Evolutionary conservation across 2,113 vertebrate species (phyloP).

Genomic region (Chloropsis hardwickii): DNA sequence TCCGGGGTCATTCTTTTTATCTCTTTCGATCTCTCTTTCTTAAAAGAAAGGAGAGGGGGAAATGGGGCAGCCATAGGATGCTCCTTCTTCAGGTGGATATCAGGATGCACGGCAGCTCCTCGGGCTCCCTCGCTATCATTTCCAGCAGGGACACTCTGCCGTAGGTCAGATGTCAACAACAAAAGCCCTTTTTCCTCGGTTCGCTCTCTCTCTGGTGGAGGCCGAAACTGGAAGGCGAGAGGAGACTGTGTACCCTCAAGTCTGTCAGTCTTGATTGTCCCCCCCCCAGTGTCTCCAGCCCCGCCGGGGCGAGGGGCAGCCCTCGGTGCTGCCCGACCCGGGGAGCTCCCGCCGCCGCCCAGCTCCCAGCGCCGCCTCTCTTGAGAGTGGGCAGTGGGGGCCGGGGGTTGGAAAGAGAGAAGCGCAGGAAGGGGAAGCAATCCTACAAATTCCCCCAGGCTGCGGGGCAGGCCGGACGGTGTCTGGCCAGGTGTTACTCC

Average conservation of each 20-base stretch:
- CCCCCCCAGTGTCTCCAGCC: background rate
- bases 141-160: background rate
- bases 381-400: background rate
- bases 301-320: background rate
- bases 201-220: background rate
- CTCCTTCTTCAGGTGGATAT: background rate
- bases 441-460: too few species aligned
- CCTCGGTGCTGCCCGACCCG: background rate
- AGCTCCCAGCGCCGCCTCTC: background rate
- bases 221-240: background rate
- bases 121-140: background rate
- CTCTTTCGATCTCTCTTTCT: background rate
- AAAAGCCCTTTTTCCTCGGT: background rate
- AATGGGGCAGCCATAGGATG: background rate
- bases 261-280: background rate
- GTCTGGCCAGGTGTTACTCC: background rate
- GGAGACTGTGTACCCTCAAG: background rate
- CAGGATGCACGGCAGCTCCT: background rate
- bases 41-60: background rate
- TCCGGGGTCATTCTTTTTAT: background rate
- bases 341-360: background rate
- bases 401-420: background rate
- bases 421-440: background rate
- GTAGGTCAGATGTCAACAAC: conserved; percentile 7
- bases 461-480: background rate